Evolutionary conservation across 2,797 vertebrate species (phyloP).

Genomic region (Microchirus variegatus): DNA sequence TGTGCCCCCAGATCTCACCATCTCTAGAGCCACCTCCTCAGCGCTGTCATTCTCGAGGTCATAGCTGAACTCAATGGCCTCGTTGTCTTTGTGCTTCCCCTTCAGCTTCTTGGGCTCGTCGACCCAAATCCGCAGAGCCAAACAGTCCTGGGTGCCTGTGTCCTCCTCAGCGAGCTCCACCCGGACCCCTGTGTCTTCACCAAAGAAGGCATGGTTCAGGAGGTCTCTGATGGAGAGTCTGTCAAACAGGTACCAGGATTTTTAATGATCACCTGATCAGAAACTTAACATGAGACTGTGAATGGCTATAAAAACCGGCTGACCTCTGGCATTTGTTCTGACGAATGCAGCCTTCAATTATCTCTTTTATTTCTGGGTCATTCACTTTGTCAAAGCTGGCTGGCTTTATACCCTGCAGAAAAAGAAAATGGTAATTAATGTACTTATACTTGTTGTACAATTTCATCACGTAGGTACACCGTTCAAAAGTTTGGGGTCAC

Average conservation of each 20-base stretch:
- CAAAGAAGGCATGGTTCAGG: slow-evolving; percentile 91
- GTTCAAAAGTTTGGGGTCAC: too few species aligned
- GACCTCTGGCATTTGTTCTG: slow-evolving; percentile 93
- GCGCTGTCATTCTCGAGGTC: slow-evolving; percentile 91
- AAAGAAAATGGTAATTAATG: neutral
- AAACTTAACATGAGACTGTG: slow-evolving; percentile 7
- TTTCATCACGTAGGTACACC: neutral
- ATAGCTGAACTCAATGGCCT: slow-evolving; percentile 97
- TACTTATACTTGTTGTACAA: neutral
- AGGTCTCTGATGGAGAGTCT: slow-evolving; percentile 93
- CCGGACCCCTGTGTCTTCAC: slow-evolving; percentile 93
- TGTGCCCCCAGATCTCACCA: slow-evolving; percentile 82
- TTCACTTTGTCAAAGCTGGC: slow-evolving; percentile 95
- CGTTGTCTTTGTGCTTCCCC: slow-evolving; percentile 98
- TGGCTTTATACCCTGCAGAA: slow-evolving; percentile 91
- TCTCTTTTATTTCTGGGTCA: slow-evolving; percentile 96
- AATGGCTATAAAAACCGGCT: slow-evolving; percentile 29
- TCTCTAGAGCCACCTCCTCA: slow-evolving; percentile 94
- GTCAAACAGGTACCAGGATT: slow-evolving; percentile 4
- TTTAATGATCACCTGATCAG: slow-evolving; percentile 7
- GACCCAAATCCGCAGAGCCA: slow-evolving; percentile 94
- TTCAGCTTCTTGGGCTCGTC: slow-evolving; percentile 96
- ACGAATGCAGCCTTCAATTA: slow-evolving; percentile 94
- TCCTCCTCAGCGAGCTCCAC: slow-evolving; percentile 95
- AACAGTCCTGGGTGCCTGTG: slow-evolving; percentile 81